Evolutionary conservation across 2,113 vertebrate genomes (phyloP).

Genomic region (Reinhardtius hippoglossoides): DNA sequence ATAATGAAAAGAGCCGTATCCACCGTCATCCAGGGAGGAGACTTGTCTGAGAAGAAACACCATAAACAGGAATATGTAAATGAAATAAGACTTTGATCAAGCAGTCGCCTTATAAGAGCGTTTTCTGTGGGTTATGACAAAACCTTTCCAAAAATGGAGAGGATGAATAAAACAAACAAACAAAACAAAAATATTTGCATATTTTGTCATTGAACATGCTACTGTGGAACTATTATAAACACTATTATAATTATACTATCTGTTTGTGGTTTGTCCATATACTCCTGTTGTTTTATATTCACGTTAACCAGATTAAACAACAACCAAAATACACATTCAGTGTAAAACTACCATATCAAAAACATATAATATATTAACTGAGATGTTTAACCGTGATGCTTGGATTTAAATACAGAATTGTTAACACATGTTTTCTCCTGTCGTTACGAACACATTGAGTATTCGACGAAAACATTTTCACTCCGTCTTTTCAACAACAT

Average conservation of each 20-base stretch:
- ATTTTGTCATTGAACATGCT: background rate
- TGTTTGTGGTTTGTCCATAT: background rate
- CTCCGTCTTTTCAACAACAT: background rate
- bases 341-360: background rate
- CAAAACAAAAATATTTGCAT: too few relatives aligned
- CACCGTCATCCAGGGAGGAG: constrained; percentile 86
- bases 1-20: constrained; percentile 89
- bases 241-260: too few relatives aligned
- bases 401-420: too few relatives aligned
- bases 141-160: background rate
- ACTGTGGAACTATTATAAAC: background rate
- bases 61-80: background rate
- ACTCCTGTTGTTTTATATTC: too few relatives aligned
- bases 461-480: background rate
- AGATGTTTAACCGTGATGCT: too few relatives aligned
- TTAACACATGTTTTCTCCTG: too few relatives aligned
- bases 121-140: background rate
- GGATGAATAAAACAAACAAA: background rate
- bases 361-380: background rate
- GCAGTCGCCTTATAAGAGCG: too few relatives aligned
- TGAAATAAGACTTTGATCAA: background rate
- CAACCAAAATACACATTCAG: background rate
- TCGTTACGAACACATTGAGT: too few relatives aligned
- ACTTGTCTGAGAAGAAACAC: constrained; percentile 79
- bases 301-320: too few relatives aligned